phyloP scores from a whole-genome alignment of 2,888 invertebrate genomes.

The Fragum fragum region DNA sequence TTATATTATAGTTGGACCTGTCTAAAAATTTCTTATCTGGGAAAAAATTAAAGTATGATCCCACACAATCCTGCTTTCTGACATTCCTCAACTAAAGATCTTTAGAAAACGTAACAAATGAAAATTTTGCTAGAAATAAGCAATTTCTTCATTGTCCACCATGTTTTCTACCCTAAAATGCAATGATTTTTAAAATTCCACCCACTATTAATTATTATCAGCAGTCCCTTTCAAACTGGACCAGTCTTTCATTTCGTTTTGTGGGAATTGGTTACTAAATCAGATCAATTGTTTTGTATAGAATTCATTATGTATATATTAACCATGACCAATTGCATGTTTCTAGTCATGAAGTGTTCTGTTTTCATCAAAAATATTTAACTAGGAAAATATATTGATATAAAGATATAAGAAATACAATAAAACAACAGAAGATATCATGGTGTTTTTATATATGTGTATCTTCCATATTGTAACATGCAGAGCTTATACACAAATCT shows the following conservation, averaged over 20 bases:
- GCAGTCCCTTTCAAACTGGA: not conserved
- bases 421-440: constrained; percentile 44
- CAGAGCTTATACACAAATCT: too few species aligned
- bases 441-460: too few species aligned
- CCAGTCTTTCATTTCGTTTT: not conserved
- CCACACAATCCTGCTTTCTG: too few species aligned
- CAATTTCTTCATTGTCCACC: constrained; percentile 6
- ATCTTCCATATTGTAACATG: too few species aligned
- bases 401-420: constrained; percentile 53
- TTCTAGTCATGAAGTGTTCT: constrained; percentile 22
- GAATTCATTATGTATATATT: constrained; percentile 5
- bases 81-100: too few species aligned
- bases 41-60: too few species aligned
- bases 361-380: constrained; percentile 27
- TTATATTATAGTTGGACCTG: too few species aligned
- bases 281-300: not conserved
- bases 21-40: too few species aligned
- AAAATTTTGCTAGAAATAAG: constrained; percentile 10
- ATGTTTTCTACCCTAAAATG: constrained; percentile 10
- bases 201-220: too few species aligned
- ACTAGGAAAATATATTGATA: constrained; percentile 44
- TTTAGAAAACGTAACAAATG: too few species aligned
- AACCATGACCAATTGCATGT: constrained; percentile 5
- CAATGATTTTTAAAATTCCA: too few species aligned
- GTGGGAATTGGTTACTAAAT: not conserved